These are phyloP conservation scores for Nemurella pictetii DNA, from an alignment of 2,888 invertebrate species.

Conservation along the genomic window DNA sequence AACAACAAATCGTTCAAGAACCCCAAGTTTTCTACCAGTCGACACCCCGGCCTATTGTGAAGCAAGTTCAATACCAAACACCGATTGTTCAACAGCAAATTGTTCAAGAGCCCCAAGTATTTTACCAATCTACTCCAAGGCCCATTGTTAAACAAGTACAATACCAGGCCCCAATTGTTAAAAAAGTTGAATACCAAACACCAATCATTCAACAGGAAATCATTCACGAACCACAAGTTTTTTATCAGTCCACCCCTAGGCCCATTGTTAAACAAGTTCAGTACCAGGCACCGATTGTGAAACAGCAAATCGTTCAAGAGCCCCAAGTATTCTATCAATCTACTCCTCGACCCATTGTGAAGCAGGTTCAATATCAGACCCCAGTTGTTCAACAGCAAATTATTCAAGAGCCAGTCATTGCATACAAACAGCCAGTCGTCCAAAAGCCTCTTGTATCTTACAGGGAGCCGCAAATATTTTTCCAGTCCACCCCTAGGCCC, in stretches of 20 bases:
- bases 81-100: constrained; percentile 11
- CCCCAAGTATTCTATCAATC: constrained; percentile 24
- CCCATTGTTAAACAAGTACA: constrained; percentile 2
- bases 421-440: background rate
- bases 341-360: background rate
- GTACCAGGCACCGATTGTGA: background rate
- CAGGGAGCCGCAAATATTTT: background rate
- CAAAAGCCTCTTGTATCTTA: background rate
- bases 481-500: constrained; percentile 17
- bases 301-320: background rate
- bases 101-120: background rate
- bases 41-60: background rate
- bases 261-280: constrained; percentile 9
- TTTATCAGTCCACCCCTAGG: constrained; percentile 1
- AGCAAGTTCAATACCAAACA: background rate
- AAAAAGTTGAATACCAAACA: background rate
- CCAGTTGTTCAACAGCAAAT: background rate
- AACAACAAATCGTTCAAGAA: background rate
- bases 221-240: background rate
- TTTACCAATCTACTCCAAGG: constrained; percentile 9
- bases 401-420: background rate
- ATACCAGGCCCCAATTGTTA: background rate
- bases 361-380: background rate
- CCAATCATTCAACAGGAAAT: constrained; percentile 22
- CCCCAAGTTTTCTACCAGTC: constrained; percentile 1